Evolutionary conservation across 2,888 invertebrate genomes (phyloP).

Genomic region (Calameuta filiformis): DNA sequence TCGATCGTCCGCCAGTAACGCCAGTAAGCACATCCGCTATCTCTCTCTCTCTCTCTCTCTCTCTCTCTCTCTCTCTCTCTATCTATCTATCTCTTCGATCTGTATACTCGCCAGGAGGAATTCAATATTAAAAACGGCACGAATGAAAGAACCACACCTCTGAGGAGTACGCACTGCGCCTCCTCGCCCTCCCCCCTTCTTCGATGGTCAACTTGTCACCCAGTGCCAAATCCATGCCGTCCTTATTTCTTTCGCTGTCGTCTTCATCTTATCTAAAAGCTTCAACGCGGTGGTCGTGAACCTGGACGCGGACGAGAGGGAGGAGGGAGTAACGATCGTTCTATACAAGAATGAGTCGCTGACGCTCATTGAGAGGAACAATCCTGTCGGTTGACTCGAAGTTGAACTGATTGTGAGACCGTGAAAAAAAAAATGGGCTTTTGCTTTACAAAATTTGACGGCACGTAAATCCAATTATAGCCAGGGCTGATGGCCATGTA

Average conservation of each 20-base stretch:
- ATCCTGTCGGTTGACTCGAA: background rate
- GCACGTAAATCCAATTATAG: background rate
- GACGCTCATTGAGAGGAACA: background rate
- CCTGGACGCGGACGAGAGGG: no score
- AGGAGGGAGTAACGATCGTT: background rate
- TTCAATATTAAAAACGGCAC: background rate
- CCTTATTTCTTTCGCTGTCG: background rate
- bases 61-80: background rate
- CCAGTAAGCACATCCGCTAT: background rate
- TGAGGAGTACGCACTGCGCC: background rate
- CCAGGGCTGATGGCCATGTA: background rate
- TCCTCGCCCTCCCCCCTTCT: no score
- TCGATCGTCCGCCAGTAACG: conserved; percentile 13
- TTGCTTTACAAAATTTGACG: background rate
- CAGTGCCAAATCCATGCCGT: background rate
- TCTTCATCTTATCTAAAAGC: background rate
- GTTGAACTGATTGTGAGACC: background rate
- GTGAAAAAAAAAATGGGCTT: background rate
- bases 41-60: no score
- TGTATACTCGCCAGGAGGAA: background rate
- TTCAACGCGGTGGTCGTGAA: no score
- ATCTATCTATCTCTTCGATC: no score
- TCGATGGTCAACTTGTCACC: no score
- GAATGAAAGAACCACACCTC: no score
- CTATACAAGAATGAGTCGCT: background rate